Conservation (phyloP, 2,113 vertebrate species). For the Crotalus horridus region DNA sequence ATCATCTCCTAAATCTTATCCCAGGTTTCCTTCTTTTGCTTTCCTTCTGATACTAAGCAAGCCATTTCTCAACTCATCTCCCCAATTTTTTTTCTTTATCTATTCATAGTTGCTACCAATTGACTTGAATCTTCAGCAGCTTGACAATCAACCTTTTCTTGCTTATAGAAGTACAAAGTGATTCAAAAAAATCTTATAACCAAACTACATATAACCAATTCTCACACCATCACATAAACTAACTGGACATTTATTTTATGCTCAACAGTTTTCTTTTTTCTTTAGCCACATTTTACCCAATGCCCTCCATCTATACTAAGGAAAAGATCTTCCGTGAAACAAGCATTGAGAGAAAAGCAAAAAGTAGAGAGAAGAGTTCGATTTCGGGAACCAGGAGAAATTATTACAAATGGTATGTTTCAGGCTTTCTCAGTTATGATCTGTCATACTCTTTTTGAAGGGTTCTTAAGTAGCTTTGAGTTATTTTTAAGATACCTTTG, state of each 20-base stretch:
- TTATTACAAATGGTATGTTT: conserved; percentile 78
- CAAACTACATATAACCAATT: not conserved
- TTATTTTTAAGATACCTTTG: not conserved
- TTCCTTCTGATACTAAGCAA: not conserved
- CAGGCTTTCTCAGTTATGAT: not conserved
- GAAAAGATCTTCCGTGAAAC: conserved; percentile 63
- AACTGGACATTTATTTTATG: not conserved
- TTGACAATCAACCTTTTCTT: not conserved
- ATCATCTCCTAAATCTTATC: not conserved
- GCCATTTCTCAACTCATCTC: not conserved
- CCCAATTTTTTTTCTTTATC: not conserved
- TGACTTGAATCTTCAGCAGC: not conserved
- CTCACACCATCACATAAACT: not conserved
- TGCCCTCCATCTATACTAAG: conserved; percentile 84
- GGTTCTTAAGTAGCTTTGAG: not conserved
- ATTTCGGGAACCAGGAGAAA: conserved; percentile 85
- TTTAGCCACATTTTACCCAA: conserved; percentile 61
- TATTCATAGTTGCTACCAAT: not conserved
- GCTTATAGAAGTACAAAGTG: not conserved
- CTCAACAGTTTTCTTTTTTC: not conserved
- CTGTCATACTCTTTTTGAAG: not conserved
- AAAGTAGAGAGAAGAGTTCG: conserved; percentile 80
- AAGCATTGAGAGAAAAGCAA: conserved; percentile 55
- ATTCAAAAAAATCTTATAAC: not conserved
- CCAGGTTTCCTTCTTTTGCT: not conserved